Conservation (phyloP, 2,888 invertebrate genomes). For the Watsonalla binaria region DNA sequence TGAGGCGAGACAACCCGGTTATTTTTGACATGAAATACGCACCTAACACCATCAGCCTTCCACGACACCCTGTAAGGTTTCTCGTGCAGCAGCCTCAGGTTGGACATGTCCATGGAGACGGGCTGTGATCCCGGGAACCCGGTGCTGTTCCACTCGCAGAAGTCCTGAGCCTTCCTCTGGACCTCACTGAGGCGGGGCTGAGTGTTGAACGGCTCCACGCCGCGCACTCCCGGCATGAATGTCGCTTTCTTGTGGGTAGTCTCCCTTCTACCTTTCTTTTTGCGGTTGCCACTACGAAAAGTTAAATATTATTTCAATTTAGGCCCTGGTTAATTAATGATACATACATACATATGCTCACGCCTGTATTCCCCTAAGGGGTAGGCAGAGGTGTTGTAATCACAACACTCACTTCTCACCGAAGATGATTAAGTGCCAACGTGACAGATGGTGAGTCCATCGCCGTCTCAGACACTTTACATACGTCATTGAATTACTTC, state of each 20-base stretch:
- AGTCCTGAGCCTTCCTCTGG: conserved; percentile 84
- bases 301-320: too few species aligned
- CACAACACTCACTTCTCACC: too few species aligned
- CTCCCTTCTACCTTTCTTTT: conserved; percentile 72
- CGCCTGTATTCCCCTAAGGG: too few species aligned
- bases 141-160: conserved; percentile 87
- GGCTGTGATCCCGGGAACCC: conserved; percentile 99
- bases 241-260: conserved; percentile 79
- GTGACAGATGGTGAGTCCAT: too few species aligned
- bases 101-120: conserved; percentile 94
- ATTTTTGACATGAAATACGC: conserved; percentile 11
- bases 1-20: background rate
- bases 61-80: conserved; percentile 98
- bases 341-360: too few species aligned
- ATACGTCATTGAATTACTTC: too few species aligned
- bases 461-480: too few species aligned
- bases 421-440: too few species aligned
- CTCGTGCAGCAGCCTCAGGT: conserved; percentile 85
- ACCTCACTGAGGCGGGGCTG: conserved; percentile 80
- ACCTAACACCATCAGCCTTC: conserved; percentile 99
- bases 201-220: conserved; percentile 85
- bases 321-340: too few species aligned
- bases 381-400: too few species aligned
- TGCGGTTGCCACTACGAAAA: conserved; percentile 26
- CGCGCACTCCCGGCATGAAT: conserved; percentile 93